phyloP scores from a whole-genome alignment of 2,797 vertebrate species.

The Sebastes trivittatus region DNA sequence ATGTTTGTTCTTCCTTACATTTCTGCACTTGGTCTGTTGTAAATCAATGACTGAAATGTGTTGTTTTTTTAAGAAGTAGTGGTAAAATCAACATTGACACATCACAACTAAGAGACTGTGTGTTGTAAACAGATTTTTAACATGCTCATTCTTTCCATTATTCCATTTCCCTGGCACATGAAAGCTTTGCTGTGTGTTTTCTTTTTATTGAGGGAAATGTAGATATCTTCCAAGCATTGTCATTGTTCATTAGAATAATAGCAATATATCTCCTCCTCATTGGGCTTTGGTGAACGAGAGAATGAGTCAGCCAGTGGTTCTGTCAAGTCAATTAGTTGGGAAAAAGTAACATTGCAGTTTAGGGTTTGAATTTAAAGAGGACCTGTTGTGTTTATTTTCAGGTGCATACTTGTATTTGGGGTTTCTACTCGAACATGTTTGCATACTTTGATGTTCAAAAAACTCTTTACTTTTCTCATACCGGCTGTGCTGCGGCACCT shows the following conservation, averaged over 20 bases:
- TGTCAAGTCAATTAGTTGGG: not conserved
- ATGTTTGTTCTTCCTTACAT: not conserved
- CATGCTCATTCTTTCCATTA: not conserved
- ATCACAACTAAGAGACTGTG: not conserved
- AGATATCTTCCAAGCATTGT: not conserved
- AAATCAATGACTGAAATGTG: not conserved
- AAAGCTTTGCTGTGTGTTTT: not conserved
- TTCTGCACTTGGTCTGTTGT: not conserved
- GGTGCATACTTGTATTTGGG: too few relatives aligned
- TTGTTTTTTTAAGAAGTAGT: not conserved
- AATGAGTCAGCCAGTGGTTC: not conserved
- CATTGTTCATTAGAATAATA: not conserved
- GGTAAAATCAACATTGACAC: not conserved
- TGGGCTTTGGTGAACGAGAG: not conserved
- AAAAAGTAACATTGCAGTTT: not conserved
- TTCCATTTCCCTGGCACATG: not conserved
- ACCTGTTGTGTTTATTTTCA: fast-evolving
- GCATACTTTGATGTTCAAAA: too few relatives aligned
- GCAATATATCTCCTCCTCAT: not conserved
- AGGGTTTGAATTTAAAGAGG: not conserved
- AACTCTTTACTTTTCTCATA: too few relatives aligned
- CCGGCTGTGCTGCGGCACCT: too few relatives aligned
- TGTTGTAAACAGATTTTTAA: not conserved
- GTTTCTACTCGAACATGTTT: too few relatives aligned
- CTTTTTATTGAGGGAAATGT: not conserved